A percentile compares a stretch with the other conserved stretches of the same genome.
Conservation (phyloP, 1,140 invertebrate species). For the Scaptomyza pallida region DNA sequence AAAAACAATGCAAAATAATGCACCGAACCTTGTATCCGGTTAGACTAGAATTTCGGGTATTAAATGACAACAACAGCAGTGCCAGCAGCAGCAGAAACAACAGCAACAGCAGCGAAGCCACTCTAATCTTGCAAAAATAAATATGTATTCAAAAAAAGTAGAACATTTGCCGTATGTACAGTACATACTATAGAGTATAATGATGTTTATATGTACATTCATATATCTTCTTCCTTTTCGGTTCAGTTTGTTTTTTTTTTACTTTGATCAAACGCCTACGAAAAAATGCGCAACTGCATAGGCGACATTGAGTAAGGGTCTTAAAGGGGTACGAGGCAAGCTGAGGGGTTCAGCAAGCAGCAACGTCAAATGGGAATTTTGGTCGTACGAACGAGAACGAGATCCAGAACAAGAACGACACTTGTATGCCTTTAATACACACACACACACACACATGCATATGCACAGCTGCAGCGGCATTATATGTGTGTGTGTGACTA, state of each 20-base stretch:
- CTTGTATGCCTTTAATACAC: constrained; percentile 56
- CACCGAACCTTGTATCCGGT: constrained; percentile 82
- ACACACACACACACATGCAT: constrained; percentile 14
- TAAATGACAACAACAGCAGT: constrained; percentile 70
- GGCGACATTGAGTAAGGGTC: constrained; percentile 20
- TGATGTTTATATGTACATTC: not conserved
- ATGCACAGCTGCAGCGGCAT: constrained; percentile 11
- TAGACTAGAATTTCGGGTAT: constrained; percentile 83
- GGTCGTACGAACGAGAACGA: constrained; percentile 9
- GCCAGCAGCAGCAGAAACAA: constrained; percentile 4
- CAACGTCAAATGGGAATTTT: no score
- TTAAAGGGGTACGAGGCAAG: no score
- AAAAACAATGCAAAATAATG: constrained; percentile 78
- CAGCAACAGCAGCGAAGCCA: constrained; percentile 43
- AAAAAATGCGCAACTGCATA: constrained; percentile 77
- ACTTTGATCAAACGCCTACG: constrained; percentile 63
- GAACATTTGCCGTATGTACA: no score
- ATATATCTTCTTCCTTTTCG: not conserved
- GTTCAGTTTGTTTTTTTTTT: not conserved
- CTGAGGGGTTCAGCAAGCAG: not conserved
- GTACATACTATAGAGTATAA: not conserved
- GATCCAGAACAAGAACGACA: constrained; percentile 61
- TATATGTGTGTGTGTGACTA: constrained; percentile 59
- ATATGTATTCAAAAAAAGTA: no score
- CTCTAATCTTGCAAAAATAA: constrained; percentile 56